Evolutionary conservation across 2,888 invertebrate species (phyloP), one percentile per base, ranked within the genome.

Genomic region (Elysia crispata): DNA sequence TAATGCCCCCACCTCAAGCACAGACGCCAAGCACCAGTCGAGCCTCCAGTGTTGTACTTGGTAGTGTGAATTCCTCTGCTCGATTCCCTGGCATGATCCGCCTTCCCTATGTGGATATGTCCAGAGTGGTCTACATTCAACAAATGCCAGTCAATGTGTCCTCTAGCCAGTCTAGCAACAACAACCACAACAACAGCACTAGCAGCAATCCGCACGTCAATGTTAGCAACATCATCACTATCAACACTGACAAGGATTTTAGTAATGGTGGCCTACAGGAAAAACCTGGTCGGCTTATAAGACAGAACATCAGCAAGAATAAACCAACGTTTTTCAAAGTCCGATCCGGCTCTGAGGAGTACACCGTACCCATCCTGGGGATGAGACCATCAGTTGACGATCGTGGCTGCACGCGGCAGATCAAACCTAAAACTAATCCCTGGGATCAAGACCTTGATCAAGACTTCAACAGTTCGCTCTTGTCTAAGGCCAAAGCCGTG

Each of bases 171-270:
- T 76, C 75, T 1, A 80, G 20, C 66, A 80, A 76, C 72, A 78
- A 73, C 25, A 75, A 80, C 25, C 75, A 79, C 74, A 79, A 79
- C 79, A 79, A 74, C 67, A 79, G 79, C 74, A 78, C 72, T 31
- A 79, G 79, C 80, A 80, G 80, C 25, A 80, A 80, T 23, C 80
- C 80, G n/a, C 80, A 80, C 25, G 80, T 80, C 28, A 80, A 80
- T 25, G 76, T 76, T 31, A 76, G 80, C 50, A 80, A 80, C 54
- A 80, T 80, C 28, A 80, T 80, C 25, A 80, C 80, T 0, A 80
- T 80, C 13, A 80, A 80, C 62, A 80, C 80, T 0, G 80, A 80
- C 60, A 80, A 80, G 28, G 80, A 80, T 31, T 80, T 80, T 31
- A 80, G 80, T 60, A 50, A 49, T 23, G 54, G 31, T 23, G 80